Evolutionary conservation across 2,113 vertebrate species (phyloP), one percentile per base, ranked within the genome.

Genomic region (Trachemys scripta): DNA sequence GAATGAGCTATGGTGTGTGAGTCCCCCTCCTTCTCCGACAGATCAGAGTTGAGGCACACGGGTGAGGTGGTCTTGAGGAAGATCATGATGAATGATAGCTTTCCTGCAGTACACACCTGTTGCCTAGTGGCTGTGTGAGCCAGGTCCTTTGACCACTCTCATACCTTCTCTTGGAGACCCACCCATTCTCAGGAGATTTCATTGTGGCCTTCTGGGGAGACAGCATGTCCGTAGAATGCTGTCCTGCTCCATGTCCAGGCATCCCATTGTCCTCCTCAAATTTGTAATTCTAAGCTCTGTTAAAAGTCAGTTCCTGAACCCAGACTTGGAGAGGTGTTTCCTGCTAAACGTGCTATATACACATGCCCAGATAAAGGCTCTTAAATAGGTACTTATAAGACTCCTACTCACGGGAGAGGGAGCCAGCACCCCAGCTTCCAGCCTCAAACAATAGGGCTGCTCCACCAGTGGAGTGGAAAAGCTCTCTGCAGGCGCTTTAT

Each of bases 401-500:
- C 22, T 42, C 62, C 62, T 35, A 72, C 65, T 72, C 35, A 10
- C 19, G 82, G 82, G 57, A 88, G 12, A 13, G 20, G 86, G n/a
- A 87, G n/a, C 9, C 80, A 84, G 81, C 42, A 3, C 0, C n/a
- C 3, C 0, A 72, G 51, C 59, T 93, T 38, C 1, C 25, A 78
- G 75, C 10, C 10, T 45, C 75, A 78, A 6, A 78, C 13, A 47
- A 51, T n/a, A 53, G 50, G 17, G 19, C 80, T 53, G 80, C 45
- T 81, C 47, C 14, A 51, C 20, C 17, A n/a, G 50, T n/a, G 19
- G 47, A 20, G 51, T 19, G 31, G 35, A 53, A 53, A 35, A 81
- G 75, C 17, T 85, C 94, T 86, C 86, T 95, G 90, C 80, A 80
- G 84, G 88, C 92, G 57, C 83, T 59, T 3, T 45, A 90, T 24